Evolutionary conservation across 1,140 invertebrate genomes (phyloP).

Genomic region (Aphidius ervi): DNA sequence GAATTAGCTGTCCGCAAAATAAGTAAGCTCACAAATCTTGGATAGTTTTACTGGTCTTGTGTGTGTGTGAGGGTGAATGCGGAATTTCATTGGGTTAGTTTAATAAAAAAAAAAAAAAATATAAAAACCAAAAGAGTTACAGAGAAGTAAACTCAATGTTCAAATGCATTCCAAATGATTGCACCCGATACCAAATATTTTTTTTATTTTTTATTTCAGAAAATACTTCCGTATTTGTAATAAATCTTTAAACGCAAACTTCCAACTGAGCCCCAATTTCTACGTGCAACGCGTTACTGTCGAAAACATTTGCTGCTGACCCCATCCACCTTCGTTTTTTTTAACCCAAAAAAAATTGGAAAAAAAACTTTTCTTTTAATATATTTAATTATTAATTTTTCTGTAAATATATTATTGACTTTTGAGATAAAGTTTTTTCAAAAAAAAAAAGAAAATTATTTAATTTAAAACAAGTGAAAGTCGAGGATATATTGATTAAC

Average conservation of each 20-base stretch:
- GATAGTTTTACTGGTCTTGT: constrained; percentile 26
- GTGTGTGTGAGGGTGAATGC: neutral
- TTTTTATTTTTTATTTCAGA: constrained; percentile 36
- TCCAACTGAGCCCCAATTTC: constrained; percentile 37
- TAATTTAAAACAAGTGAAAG: no score
- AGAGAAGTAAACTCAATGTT: constrained; percentile 30
- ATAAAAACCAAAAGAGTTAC: constrained; percentile 20
- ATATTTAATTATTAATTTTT: no score
- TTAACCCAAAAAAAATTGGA: no score
- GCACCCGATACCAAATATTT: constrained; percentile 29
- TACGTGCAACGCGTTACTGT: constrained; percentile 31
- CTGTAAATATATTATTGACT: no score
- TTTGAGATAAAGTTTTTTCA: no score
- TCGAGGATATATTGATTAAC: no score
- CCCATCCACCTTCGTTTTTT: neutral
- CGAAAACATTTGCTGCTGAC: constrained; percentile 32
- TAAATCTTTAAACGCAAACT: constrained; percentile 40
- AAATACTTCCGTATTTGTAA: constrained; percentile 45
- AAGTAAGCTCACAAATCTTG: constrained; percentile 39
- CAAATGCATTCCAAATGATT: constrained; percentile 43
- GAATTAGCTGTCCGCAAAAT: constrained; percentile 27
- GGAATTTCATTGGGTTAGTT: neutral
- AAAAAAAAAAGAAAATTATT: no score
- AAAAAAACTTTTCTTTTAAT: no score
- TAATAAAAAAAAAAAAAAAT: neutral